phyloP scores from a whole-genome alignment of 2,113 vertebrate species.

The Rhinoptilus africanus region DNA sequence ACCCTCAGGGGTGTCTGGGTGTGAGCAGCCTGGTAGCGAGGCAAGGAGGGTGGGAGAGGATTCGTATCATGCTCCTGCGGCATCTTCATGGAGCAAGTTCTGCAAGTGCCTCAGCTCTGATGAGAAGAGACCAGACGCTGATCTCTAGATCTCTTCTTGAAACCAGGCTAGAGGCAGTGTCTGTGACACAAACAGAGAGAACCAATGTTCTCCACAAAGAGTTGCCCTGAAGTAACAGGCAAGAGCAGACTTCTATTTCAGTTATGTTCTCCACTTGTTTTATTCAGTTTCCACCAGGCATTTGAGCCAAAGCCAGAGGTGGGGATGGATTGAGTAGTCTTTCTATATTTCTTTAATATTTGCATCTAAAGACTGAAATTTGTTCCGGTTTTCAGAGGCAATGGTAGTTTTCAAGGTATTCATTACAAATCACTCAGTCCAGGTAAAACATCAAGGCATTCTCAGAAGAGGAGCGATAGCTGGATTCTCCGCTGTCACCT shows the following conservation, averaged over 20 bases:
- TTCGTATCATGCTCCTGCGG: accelerated
- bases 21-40: accelerated
- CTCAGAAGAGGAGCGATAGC: background rate
- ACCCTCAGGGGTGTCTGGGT: accelerated
- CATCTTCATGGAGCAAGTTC: background rate
- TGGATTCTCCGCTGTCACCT: background rate
- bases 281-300: background rate
- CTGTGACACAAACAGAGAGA: background rate
- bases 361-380: background rate
- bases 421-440: background rate
- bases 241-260: background rate
- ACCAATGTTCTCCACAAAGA: background rate
- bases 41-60: background rate
- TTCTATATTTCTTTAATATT: background rate
- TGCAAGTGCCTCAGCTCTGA: background rate
- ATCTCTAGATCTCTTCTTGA: background rate
- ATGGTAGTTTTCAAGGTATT: background rate
- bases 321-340: background rate
- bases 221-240: background rate
- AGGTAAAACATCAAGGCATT: background rate
- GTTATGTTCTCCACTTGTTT: background rate
- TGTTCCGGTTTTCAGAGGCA: background rate
- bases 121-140: background rate
- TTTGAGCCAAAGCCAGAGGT: background rate
- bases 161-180: background rate